Conservation (phyloP, 2,113 vertebrate species). For the Electrona antarctica region DNA sequence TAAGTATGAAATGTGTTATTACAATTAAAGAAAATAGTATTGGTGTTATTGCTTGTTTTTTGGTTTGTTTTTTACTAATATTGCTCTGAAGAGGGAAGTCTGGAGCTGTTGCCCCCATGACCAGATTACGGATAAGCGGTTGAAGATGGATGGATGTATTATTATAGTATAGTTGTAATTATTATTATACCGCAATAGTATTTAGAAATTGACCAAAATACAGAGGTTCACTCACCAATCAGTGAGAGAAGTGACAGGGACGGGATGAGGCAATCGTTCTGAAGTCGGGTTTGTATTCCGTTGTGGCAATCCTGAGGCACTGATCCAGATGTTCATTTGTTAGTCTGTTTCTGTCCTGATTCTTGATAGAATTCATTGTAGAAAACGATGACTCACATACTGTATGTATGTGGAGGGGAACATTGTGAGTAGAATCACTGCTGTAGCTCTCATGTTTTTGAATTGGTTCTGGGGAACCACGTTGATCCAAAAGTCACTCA, state of each 20-base stretch:
- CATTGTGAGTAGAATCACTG: constrained; percentile 5
- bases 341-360: constrained; percentile 2
- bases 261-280: constrained; percentile 6
- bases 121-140: too few relatives aligned
- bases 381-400: constrained; percentile 33
- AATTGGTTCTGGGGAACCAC: constrained; percentile 9
- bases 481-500: constrained; percentile 30
- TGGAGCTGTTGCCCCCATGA: too few relatives aligned
- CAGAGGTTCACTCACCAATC: constrained; percentile 3
- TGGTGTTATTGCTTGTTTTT: too few relatives aligned
- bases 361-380: background rate
- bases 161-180: background rate
- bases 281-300: constrained; percentile 4
- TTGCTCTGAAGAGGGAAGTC: too few relatives aligned
- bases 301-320: constrained; percentile 11
- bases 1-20: too few relatives aligned
- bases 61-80: too few relatives aligned
- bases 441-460: constrained; percentile 1
- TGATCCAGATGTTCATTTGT: background rate
- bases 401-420: constrained; percentile 27
- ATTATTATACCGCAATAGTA: background rate
- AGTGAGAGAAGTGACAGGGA: constrained; percentile 3
- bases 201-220: background rate
- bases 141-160: too few relatives aligned
- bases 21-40: too few relatives aligned